Percentiles rank a stretch among this genome's conserved stretches.
Conservation (phyloP, 2,113 vertebrate species). For the Centropus unirufus region DNA sequence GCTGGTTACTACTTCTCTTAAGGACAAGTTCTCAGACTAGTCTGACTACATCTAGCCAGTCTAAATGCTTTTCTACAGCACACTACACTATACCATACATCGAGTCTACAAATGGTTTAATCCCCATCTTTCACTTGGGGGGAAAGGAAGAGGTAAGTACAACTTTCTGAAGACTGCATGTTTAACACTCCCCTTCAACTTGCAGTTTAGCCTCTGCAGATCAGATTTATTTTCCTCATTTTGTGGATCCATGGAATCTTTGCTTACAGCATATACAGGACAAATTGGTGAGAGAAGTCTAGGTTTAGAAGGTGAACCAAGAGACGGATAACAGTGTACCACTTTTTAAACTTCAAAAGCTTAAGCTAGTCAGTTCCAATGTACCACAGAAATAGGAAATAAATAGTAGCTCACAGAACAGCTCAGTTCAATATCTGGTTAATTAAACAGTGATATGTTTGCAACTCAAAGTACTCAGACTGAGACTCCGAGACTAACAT, state of each 20-base stretch:
- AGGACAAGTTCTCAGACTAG: background rate
- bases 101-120: background rate
- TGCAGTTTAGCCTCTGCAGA: background rate
- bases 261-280: background rate
- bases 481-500: background rate
- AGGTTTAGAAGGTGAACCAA: background rate
- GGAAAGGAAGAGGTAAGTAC: background rate
- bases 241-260: background rate
- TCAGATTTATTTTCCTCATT: background rate
- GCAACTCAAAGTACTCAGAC: background rate
- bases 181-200: background rate
- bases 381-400: background rate
- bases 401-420: background rate
- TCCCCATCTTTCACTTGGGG: background rate
- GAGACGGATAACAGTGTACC: background rate
- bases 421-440: constrained; percentile 1
- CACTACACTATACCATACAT: background rate
- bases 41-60: background rate
- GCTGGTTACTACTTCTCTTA: background rate
- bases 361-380: background rate
- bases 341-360: background rate
- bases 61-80: background rate
- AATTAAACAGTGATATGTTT: background rate
- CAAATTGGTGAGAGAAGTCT: background rate
- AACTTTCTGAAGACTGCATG: background rate